These are phyloP conservation scores for Clarias gariepinus DNA, from an alignment of 2,113 vertebrate genomes.

Conservation along the genomic window DNA sequence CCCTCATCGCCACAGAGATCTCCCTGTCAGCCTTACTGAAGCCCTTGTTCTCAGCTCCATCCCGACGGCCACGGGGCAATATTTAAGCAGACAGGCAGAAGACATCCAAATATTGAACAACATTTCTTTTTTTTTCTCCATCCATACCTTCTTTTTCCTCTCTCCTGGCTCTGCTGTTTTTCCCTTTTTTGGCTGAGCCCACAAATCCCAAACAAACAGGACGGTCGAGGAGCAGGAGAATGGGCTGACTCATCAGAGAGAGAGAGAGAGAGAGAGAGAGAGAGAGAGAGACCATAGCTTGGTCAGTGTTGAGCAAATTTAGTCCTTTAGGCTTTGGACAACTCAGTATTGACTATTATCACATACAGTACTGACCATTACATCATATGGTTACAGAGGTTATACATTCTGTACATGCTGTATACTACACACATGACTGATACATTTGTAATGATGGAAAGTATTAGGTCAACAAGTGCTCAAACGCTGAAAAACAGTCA, in stretches of 20 bases:
- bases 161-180: slow-evolving; percentile 62
- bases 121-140: slow-evolving; percentile 60
- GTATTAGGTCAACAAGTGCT: not conserved
- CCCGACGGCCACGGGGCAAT: slow-evolving; percentile 77
- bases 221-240: slow-evolving; percentile 39
- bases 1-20: slow-evolving; percentile 75
- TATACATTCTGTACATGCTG: not conserved
- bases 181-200: slow-evolving; percentile 56
- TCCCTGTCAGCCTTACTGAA: slow-evolving; percentile 79
- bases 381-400: not conserved
- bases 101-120: slow-evolving; percentile 82
- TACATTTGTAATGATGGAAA: not conserved
- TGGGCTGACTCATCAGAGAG: slow-evolving; percentile 57
- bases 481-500: not conserved
- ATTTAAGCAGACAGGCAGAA: slow-evolving; percentile 81
- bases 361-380: slow-evolving; percentile 8
- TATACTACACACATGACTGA: not conserved
- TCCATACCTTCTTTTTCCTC: slow-evolving; percentile 62
- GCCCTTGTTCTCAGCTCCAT: slow-evolving; percentile 71
- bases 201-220: slow-evolving; percentile 59
- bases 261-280: slow-evolving; percentile 22
- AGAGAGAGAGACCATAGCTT: slow-evolving; percentile 4
- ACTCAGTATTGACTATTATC: slow-evolving; percentile 25
- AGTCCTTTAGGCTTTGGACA: slow-evolving; percentile 21
- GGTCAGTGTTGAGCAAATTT: not conserved